Evolutionary conservation across 2,888 invertebrate species (phyloP).

Genomic region (Acholoe squamosa): DNA sequence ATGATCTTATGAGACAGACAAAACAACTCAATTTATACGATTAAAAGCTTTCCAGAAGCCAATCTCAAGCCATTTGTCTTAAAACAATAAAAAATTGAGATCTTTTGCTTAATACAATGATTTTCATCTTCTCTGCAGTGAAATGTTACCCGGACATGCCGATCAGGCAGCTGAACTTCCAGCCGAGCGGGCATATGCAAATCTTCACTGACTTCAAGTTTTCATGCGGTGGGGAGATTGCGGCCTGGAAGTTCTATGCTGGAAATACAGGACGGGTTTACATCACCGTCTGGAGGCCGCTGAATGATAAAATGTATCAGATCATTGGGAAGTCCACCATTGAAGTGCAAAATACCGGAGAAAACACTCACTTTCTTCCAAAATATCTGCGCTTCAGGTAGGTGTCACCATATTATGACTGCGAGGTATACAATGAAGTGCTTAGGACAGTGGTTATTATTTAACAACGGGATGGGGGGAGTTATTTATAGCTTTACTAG

Average conservation of each 20-base stretch:
- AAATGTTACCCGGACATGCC: background rate
- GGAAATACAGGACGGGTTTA: background rate
- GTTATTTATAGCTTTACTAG: no score
- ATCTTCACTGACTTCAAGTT: background rate
- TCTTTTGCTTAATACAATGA: no score
- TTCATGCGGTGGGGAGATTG: constrained; percentile 13
- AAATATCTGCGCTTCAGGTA: constrained; percentile 1
- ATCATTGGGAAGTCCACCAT: constrained; percentile 1
- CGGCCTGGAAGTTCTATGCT: constrained; percentile 44
- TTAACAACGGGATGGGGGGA: no score
- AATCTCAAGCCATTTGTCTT: no score
- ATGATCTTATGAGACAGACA: no score
- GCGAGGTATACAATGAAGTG: no score
- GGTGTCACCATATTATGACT: background rate
- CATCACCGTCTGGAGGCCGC: background rate
- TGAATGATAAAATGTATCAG: background rate
- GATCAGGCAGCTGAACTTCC: background rate
- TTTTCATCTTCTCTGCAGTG: no score
- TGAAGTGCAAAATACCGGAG: background rate
- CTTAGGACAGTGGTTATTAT: no score
- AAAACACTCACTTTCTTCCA: background rate
- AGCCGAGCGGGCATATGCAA: background rate
- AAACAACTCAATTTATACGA: no score
- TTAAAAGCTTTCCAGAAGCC: no score
- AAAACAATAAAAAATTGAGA: no score